Evolutionary conservation across 1,140 invertebrate species (phyloP).

Genomic region (Anoplophora glabripennis): DNA sequence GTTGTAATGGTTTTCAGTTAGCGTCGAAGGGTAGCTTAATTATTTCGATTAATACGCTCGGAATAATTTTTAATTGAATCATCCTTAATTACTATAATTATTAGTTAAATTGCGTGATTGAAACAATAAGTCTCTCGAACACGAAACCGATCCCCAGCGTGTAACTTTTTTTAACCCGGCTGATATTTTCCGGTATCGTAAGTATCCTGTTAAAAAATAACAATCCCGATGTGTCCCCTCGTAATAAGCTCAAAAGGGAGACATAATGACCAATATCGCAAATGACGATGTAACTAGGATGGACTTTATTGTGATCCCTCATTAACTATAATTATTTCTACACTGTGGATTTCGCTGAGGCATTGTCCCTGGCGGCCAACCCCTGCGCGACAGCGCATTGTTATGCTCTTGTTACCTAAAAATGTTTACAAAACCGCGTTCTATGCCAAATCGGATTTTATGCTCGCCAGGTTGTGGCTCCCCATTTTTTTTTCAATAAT

Average conservation of each 20-base stretch:
- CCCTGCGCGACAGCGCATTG: neutral
- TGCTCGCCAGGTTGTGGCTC: conserved; percentile 1
- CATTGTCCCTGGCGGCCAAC: conserved; percentile 8
- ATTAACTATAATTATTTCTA: conserved; percentile 21
- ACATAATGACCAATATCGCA: conserved; percentile 21
- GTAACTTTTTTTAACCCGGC: conserved; percentile 9
- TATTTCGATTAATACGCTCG: conserved; percentile 17
- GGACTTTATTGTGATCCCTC: conserved; percentile 15
- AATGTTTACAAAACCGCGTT: conserved; percentile 13
- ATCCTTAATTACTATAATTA: conserved; percentile 14
- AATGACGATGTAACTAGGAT: conserved; percentile 20
- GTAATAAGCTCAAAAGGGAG: conserved; percentile 16
- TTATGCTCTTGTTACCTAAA: neutral
- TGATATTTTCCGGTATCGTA: conserved; percentile 16
- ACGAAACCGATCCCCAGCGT: conserved; percentile 5
- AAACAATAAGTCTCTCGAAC: conserved; percentile 12
- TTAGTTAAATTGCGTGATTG: conserved; percentile 12
- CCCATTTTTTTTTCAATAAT: neutral
- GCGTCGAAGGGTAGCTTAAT: conserved; percentile 10
- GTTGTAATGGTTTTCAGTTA: no score
- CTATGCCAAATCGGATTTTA: conserved; percentile 14
- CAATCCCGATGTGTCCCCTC: conserved; percentile 9
- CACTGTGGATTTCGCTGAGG: conserved; percentile 4
- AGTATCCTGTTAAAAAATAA: conserved; percentile 5
- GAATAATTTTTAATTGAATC: conserved; percentile 18